Conservation (phyloP, 2,113 vertebrate species). For the Seriola dumerili region DNA sequence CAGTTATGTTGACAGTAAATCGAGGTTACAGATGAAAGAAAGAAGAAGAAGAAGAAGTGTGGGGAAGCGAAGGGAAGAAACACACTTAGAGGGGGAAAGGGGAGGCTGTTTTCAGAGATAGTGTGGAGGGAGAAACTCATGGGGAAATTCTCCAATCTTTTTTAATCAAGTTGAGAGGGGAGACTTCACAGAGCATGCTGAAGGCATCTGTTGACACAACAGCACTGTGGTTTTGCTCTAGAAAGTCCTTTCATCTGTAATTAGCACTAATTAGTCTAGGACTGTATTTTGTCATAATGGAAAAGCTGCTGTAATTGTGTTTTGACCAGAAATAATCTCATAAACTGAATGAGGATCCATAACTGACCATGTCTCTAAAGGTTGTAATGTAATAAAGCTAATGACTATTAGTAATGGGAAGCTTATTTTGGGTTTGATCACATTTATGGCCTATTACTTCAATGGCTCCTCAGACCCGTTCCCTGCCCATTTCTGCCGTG, state of each 20-base stretch:
- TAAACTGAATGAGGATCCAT: constrained; percentile 65
- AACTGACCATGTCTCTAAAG: constrained; percentile 70
- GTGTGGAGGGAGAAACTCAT: constrained; percentile 1
- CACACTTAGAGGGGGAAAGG: background rate
- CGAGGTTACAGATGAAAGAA: constrained; percentile 22
- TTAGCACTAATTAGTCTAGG: constrained; percentile 82
- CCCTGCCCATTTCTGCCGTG: constrained; percentile 40
- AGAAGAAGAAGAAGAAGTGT: background rate
- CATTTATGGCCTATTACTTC: constrained; percentile 76
- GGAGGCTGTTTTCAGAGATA: constrained; percentile 10
- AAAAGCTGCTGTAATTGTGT: constrained; percentile 67
- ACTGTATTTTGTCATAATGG: constrained; percentile 72
- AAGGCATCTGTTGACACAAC: constrained; percentile 80
- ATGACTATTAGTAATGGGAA: constrained; percentile 74
- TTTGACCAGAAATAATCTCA: constrained; percentile 75
- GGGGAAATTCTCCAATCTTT: constrained; percentile 47
- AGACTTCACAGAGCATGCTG: constrained; percentile 71
- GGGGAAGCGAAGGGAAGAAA: background rate
- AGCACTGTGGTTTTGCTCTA: constrained; percentile 58
- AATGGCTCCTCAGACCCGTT: constrained; percentile 42
- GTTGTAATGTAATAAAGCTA: constrained; percentile 78
- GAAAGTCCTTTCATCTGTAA: constrained; percentile 80
- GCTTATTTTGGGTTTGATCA: constrained; percentile 72
- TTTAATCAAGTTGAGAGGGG: constrained; percentile 71
- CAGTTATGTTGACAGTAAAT: constrained; percentile 9